Evolutionary conservation across 2,888 invertebrate species (phyloP).

Genomic region (Odiellus spinosus): DNA sequence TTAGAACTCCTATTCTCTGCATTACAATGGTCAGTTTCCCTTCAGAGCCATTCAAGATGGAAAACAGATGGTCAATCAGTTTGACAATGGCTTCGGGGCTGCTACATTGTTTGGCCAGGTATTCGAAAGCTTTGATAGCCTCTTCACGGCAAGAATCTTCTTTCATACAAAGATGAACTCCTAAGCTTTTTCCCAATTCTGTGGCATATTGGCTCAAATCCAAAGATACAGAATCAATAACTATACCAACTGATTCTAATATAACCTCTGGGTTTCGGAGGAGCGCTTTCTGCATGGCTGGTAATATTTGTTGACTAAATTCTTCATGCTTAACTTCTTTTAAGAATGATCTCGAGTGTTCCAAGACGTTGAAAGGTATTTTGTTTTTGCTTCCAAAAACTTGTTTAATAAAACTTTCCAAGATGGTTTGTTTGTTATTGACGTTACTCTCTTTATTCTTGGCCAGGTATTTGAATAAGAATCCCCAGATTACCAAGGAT

Average conservation of each 20-base stretch:
- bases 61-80: constrained; percentile 48
- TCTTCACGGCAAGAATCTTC: constrained; percentile 58
- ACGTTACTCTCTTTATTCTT: neutral
- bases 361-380: constrained; percentile 6
- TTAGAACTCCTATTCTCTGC: constrained; percentile 68
- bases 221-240: constrained; percentile 51
- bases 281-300: constrained; percentile 77
- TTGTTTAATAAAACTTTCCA: constrained; percentile 9
- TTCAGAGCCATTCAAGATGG: constrained; percentile 67
- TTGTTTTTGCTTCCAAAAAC: constrained; percentile 8
- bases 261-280: constrained; percentile 84
- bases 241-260: constrained; percentile 54
- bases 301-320: constrained; percentile 56
- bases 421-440: neutral
- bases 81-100: constrained; percentile 47
- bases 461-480: constrained; percentile 6
- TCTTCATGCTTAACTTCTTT: constrained; percentile 31
- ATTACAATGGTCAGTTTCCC: constrained; percentile 77
- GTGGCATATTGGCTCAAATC: constrained; percentile 60
- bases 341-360: constrained; percentile 9
- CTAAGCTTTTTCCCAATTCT: constrained; percentile 52
- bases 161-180: constrained; percentile 67
- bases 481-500: constrained; percentile 8
- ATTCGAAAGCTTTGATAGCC: constrained; percentile 53
- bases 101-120: constrained; percentile 53